Percentiles rank a stretch among this genome's conserved stretches.
Conservation (phyloP, 2,888 invertebrate genomes). For the Lordiphosa andalusiaca region DNA sequence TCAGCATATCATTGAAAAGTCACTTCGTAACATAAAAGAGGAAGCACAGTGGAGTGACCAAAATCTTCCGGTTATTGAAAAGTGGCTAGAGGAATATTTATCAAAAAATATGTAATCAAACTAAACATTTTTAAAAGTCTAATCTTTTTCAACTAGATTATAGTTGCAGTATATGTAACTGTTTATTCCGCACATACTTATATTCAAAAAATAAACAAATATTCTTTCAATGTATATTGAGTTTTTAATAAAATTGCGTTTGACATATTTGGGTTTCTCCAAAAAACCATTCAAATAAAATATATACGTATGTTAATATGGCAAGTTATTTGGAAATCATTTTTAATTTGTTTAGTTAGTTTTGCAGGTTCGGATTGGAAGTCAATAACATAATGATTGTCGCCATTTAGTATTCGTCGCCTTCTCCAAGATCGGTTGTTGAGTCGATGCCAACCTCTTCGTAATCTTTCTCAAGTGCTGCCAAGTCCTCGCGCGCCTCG, state of each 20-base stretch:
- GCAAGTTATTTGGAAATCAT: background rate
- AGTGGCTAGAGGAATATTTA: conserved; percentile 85
- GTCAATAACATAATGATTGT: background rate
- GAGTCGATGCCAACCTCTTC: conserved; percentile 90
- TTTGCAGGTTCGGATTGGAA: background rate
- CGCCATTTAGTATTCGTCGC: conserved; percentile 84
- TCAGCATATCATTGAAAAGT: conserved; percentile 87
- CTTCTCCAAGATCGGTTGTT: conserved; percentile 85
- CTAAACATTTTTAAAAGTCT: background rate
- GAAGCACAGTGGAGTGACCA: conserved; percentile 89
- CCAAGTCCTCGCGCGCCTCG: conserved; percentile 92
- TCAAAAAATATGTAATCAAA: background rate
- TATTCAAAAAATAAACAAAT: background rate
- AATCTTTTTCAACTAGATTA: background rate
- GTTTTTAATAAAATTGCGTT: conserved; percentile 1
- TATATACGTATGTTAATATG: background rate
- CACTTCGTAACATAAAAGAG: conserved; percentile 86
- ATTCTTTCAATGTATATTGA: background rate
- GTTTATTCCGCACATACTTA: background rate
- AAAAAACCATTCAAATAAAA: background rate
- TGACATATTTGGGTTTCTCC: background rate
- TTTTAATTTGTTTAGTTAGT: background rate
- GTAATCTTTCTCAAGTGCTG: conserved; percentile 89
- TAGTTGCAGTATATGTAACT: too few species aligned
- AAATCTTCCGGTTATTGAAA: conserved; percentile 87